Evolutionary conservation across 1,140 invertebrate genomes (phyloP), one percentile per base, ranked within the genome.

Genomic region (Pygmarrhopalites habei): DNA sequence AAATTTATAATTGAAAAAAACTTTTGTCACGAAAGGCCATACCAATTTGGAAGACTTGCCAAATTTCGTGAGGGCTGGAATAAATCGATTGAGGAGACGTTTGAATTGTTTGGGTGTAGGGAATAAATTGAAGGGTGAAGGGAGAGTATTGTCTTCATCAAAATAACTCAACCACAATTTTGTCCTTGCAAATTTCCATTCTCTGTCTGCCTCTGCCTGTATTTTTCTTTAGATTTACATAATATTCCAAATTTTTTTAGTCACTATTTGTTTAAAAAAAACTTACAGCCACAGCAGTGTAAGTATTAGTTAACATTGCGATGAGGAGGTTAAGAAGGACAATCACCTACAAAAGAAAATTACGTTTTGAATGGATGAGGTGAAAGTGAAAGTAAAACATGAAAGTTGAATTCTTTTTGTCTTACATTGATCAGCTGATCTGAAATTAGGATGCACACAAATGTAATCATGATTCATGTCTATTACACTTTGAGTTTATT

Each of bases 141-240:
- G 90, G 23, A 93, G 75, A 0, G 90, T 93, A 2, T 84, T 83
- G 25, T 84, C 85, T 71, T 92, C 87, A 72, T 93, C 90, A 77
- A 94, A 94, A 74, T 90, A 94, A 68, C 87, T 89, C 80, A 93
- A 86, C 90, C 90, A 93, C 3, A 94, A 73, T 74, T 88, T 89
- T 30, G 86, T 88, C 55, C 90, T 77, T 0, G 90, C 90, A 75
- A 93, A 94, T 76, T 94, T 94, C 90, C 90, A 93, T 77, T 92
- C 90, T 0, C 84, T 85, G 73, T 92, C 89, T 0, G 88, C 84
- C 73, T 89, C 86, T 76, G 88, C 84, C 87, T 90, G 70, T 21
- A 49, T 15, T n/a, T n/a, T n/a, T n/a, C n/a, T n/a, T n/a, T n/a
- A n/a, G n/a, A n/a, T n/a, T n/a, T n/a, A n/a, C n/a, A n/a, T n/a